phyloP scores from a whole-genome alignment of 2,113 vertebrate species.

The Tauraco erythrolophus region DNA sequence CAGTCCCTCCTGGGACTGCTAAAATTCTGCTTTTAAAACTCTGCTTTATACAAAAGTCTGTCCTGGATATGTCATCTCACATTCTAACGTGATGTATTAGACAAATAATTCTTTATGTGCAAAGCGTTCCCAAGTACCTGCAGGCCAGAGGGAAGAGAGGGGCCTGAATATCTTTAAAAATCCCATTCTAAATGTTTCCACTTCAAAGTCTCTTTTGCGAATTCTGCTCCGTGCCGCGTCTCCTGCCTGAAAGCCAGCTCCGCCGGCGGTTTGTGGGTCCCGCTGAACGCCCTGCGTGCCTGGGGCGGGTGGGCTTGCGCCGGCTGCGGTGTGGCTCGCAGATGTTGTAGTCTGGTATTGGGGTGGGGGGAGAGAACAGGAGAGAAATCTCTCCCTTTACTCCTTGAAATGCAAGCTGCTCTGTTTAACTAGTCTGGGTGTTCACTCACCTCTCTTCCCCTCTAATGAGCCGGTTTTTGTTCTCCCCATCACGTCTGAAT shows the following conservation, averaged over 20 bases:
- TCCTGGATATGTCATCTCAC: conserved; percentile 53
- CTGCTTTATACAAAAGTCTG: conserved; percentile 37
- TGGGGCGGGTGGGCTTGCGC: accelerated
- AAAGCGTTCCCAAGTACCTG: conserved; percentile 25
- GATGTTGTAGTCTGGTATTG: accelerated
- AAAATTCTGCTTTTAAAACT: conserved; percentile 37
- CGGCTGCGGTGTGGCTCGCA: not conserved
- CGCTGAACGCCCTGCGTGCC: accelerated
- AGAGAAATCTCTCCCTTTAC: not conserved
- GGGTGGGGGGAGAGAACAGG: not conserved
- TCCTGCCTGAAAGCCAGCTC: not conserved
- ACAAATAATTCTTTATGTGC: conserved; percentile 55
- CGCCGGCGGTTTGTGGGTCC: accelerated
- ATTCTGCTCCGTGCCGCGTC: not conserved
- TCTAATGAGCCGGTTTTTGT: conserved; percentile 51
- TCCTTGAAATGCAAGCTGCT: not conserved
- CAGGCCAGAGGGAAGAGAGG: conserved; percentile 31
- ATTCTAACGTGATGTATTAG: conserved; percentile 46
- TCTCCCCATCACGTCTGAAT: conserved; percentile 57
- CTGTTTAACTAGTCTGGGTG: conserved; percentile 29
- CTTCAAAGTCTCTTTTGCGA: not conserved
- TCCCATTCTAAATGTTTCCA: not conserved
- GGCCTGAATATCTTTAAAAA: conserved; percentile 35
- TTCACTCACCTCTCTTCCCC: conserved; percentile 43
- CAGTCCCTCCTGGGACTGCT: not conserved